Percentiles rank a stretch among this genome's conserved stretches.
Conservation (phyloP, 2,797 vertebrate species). For the Spea hammondii region DNA sequence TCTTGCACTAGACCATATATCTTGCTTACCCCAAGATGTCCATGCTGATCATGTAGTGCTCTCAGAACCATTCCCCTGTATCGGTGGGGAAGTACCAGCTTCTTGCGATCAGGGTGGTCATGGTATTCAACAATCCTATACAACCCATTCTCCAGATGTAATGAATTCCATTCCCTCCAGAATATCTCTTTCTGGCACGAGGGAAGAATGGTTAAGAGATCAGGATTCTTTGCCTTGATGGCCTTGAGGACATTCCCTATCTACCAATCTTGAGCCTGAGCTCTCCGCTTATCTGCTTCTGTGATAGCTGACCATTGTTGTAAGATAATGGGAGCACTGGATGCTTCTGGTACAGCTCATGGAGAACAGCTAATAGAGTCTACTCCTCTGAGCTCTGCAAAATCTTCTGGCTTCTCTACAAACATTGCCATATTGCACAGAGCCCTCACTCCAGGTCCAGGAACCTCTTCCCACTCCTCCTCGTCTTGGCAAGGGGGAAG, state of each 20-base stretch:
- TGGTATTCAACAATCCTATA: not conserved
- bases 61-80: slow-evolving; percentile 1
- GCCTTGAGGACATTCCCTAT: slow-evolving; percentile 2
- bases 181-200: not conserved
- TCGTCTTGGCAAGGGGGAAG: not conserved
- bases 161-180: not conserved
- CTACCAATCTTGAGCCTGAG: not conserved
- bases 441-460: not conserved
- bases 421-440: not conserved
- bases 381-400: not conserved
- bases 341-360: not conserved
- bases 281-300: not conserved
- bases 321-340: not conserved
- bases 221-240: not conserved
- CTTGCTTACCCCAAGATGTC: slow-evolving; percentile 5
- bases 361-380: not conserved
- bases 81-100: not conserved
- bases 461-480: not conserved
- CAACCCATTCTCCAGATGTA: not conserved
- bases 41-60: slow-evolving; percentile 2
- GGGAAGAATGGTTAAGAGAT: not conserved
- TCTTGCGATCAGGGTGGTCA: not conserved
- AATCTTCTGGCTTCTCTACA: not conserved
- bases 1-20: not conserved
- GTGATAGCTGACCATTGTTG: slow-evolving; percentile 3